Evolutionary conservation across 2,888 invertebrate species (phyloP), one percentile per base, ranked within the genome.

Genomic region (Pasiphila rectangulata): DNA sequence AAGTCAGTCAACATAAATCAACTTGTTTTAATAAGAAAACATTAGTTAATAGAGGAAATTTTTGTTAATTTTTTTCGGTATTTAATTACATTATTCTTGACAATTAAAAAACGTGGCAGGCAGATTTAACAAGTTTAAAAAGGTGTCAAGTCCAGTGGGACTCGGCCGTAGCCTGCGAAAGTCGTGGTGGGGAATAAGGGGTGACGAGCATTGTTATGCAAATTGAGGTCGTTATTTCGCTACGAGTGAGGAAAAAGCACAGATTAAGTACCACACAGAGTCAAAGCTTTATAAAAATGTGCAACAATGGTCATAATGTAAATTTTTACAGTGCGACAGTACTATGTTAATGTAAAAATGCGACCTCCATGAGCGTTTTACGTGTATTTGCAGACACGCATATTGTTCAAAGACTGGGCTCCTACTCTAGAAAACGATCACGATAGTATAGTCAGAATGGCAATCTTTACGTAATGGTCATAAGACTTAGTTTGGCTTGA

Each of bases 221-320:
- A 87, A 88, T 87, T 84, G 84, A 83, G 85, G 87, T 87, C 86
- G 86, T 88, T 86, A 88, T 88, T 86, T 85, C 82, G 83, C 82
- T 81, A 82, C 83, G 84, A 83, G 83, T 83, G 83, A 84, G 83
- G 84, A 86, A 86, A 85, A 83, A 83, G 83, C 81, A 43, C 43
- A 43, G 43, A 39, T 12, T 35, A 25, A 21, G 29, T 27, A 35
- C 21, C 27, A 29, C 15, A 43, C 48, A 48, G 48, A 43, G 29
- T 29, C 23, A 17, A 29, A 34, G 32, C 35, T 43, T 12, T 9
- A 48, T 13, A 27, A 23, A 43, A 39, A n/a, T 12, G 25, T 16
- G n/a, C 17, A 9, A 9, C 15, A 32, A 32, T 17, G 17, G 17
- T 9, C 6, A 16, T 17, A 32, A 32, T 17, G 10, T 17, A 10